Evolutionary conservation across 1,140 invertebrate species (phyloP).

Genomic region (Nebria ingens): DNA sequence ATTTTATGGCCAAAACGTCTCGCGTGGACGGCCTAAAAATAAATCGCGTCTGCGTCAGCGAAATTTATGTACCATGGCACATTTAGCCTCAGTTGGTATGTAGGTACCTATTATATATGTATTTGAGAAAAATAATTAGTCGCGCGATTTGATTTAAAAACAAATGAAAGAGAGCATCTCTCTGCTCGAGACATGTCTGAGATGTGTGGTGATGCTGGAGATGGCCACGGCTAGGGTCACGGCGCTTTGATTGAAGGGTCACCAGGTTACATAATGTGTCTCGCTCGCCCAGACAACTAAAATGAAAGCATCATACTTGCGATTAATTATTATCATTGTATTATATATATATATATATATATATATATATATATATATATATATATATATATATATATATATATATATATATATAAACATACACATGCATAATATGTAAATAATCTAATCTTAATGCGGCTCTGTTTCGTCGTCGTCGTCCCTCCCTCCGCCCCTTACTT

Average conservation of each 20-base stretch:
- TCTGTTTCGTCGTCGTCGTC: too few species aligned
- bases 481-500: too few species aligned
- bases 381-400: conserved; percentile 11
- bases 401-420: conserved; percentile 10
- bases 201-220: not conserved
- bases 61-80: too few species aligned
- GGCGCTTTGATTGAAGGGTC: not conserved
- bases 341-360: conserved; percentile 8
- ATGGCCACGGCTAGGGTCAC: not conserved
- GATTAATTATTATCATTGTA: not conserved
- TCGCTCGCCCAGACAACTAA: not conserved
- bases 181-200: too few species aligned
- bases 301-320: not conserved
- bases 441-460: not conserved
- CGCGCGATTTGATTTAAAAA: not conserved
- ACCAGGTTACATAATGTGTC: not conserved
- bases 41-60: too few species aligned
- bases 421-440: not conserved
- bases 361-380: conserved; percentile 8
- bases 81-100: too few species aligned
- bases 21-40: too few species aligned
- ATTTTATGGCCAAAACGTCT: too few species aligned
- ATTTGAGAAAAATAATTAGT: not conserved
- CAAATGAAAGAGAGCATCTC: not conserved
- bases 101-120: not conserved